phyloP scores from a whole-genome alignment of 2,113 vertebrate genomes.

The Vicugna pacos region DNA sequence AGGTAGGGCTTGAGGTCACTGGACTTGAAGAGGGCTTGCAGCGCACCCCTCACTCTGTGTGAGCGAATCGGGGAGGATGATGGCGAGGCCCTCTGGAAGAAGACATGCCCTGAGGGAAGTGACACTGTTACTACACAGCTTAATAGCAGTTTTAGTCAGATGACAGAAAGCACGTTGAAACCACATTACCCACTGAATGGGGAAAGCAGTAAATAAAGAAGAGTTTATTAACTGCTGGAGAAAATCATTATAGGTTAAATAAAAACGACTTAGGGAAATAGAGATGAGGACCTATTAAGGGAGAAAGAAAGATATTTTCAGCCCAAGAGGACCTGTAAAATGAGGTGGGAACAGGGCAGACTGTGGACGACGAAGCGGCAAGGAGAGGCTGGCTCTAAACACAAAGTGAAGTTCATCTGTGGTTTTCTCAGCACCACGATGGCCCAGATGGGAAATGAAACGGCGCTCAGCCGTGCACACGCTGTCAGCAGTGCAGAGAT shows the following conservation, averaged over 20 bases:
- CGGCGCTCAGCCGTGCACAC: accelerated
- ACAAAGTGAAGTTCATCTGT: background rate
- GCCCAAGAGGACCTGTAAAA: background rate
- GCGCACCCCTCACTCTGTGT: background rate
- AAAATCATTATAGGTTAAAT: slow-evolving; percentile 54
- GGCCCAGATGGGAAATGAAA: background rate
- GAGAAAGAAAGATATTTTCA: slow-evolving; percentile 5
- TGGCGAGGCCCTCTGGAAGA: background rate
- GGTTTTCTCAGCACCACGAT: background rate
- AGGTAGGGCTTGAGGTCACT: background rate
- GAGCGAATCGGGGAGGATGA: background rate
- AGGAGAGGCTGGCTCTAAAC: background rate
- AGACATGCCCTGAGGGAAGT: background rate
- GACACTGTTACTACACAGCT: background rate
- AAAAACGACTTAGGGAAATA: background rate
- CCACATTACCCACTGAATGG: background rate
- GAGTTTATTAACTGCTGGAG: slow-evolving; percentile 25
- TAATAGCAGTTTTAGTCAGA: slow-evolving; percentile 1
- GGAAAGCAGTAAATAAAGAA: background rate
- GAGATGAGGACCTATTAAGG: background rate
- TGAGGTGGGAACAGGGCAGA: background rate
- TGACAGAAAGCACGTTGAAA: background rate
- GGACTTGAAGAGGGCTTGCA: background rate
- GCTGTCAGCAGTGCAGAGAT: background rate
- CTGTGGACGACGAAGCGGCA: background rate